Base-by-base conservation (phyloP, 2,888 invertebrate species). In the Drosophila cognata region DNA sequence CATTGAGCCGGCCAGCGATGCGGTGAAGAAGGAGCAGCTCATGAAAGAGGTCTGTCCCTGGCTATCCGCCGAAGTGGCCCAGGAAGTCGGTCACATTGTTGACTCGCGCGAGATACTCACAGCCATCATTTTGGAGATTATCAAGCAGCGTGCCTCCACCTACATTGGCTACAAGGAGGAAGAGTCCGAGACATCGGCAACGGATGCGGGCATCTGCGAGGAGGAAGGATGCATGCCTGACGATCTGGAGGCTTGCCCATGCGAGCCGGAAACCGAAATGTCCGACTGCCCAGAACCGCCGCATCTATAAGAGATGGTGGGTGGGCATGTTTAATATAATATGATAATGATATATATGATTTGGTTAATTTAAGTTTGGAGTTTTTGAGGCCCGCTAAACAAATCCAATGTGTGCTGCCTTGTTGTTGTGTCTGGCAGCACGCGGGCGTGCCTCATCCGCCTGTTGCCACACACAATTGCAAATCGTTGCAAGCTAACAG, bases 101-200 rank as follows among this genome's bases (percentile, higher is more conserved):
- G 96, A 96, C 88, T 97, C 97, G 79, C 95, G 97, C 71, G 96
- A 97, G 92, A 94, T 98, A 71, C 94, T 98, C 60, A 95, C 96
- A 84, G 97, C 96, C 91, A 96, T 97, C 64, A 95, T 97, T 43
- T 94, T 95, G 81, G 97, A 97, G 92, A 96, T 97, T 89, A 94
- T 97, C 89, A 96, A 96, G 91, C 96, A 95, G 82, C 95, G 96
- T 75, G 96, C 96, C 0, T 95, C 87, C 13, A 76, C 82, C 11
- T 93, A 93, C 73, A 91, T 87, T n/a, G 91, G 84, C 53, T 92
- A 91, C 64, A 79, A 81, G 57, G 92, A 91, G 35, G 86, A 79
- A 4, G 61, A 36, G 52, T 65, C 83, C 16, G 86, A 83, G 53
- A 53, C 59, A 4, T 58, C 77, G 11, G 52, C 53, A 3, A 46